Evolutionary conservation across 2,113 vertebrate species (phyloP), one percentile per base, ranked within the genome.

Genomic region (Aegotheles bennettii): DNA sequence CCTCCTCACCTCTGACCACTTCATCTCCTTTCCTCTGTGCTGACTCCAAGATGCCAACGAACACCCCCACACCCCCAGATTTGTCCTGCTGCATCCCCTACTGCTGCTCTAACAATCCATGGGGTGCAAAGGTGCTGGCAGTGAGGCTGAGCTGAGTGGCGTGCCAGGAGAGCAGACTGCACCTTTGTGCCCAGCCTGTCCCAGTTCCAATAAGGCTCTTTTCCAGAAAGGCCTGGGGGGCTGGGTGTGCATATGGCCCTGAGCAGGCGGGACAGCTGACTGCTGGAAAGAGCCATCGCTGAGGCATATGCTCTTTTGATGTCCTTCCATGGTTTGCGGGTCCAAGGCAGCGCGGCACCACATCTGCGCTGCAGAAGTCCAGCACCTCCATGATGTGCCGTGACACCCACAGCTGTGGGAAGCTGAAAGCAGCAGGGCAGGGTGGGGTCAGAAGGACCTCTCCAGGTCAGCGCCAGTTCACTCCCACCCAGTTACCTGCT

Each of bases 61-160:
- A 13, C 11, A 7, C 4, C 2, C 2, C 5, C 6, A 0, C 23
- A 24, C 21, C 48, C 48, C 23, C 23, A 11, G 0, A 3, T 9
- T 20, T 16, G 16, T 28, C 13, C 11, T 24, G 16, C 35, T 16
- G 35, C 29, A 42, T n/a, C 10, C 28, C 12, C 11, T 3, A 2
- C 12, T 11, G 7, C 35, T 45, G 50, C 51, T 47, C 40, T 45
- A 25, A 7, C 6, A 38, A 25, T 18, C 59, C 11, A 1, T 3
- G 0, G 0, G 4, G 7, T 25, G 10, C 56, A 63, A 60, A 45
- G 31, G 6, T 1, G 0, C 14, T 5, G 57, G 26, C 23, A 25
- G 40, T 0, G 5, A 42, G 38, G 64, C 7, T 0, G 0, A 67
- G 29, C 5, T 0, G 0, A 26, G 25, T 1, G 0, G 1, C 11